Conservation (phyloP, 2,797 vertebrate genomes). For the Thripadectes ignobilis region DNA sequence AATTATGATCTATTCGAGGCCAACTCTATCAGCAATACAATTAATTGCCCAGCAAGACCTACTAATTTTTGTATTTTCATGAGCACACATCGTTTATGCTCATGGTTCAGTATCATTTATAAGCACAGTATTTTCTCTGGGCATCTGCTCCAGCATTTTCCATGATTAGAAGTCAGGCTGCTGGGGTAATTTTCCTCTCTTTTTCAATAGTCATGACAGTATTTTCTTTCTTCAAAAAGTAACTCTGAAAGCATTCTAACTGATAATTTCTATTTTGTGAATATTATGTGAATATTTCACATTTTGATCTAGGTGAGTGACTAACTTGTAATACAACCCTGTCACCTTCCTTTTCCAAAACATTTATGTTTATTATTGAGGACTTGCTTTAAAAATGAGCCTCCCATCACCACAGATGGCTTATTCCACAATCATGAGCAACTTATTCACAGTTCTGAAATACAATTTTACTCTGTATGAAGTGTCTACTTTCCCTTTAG, state of each 20-base stretch:
- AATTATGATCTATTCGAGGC: not conserved
- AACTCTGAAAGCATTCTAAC: not conserved
- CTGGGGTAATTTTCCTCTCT: not conserved
- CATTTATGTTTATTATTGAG: not conserved
- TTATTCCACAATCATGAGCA: not conserved
- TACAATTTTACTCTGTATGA: not conserved
- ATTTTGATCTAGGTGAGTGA: not conserved
- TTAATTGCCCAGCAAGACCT: slow-evolving; percentile 14
- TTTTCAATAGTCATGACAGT: not conserved
- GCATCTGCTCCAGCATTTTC: not conserved
- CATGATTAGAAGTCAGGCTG: not conserved
- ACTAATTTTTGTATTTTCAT: not conserved
- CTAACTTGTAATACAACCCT: not conserved
- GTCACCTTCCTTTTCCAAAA: not conserved
- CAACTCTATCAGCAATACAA: slow-evolving; percentile 19
- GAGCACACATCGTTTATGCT: not conserved
- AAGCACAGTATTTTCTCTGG: not conserved
- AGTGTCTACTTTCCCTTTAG: not conserved
- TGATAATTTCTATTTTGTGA: not conserved
- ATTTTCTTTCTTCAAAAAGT: not conserved
- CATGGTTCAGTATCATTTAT: not conserved
- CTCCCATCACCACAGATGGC: not conserved
- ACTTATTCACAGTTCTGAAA: not conserved
- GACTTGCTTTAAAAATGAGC: not conserved
- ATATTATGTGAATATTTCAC: not conserved